Conservation (phyloP, 2,888 invertebrate species). For the Megaustenia siamemsis region DNA sequence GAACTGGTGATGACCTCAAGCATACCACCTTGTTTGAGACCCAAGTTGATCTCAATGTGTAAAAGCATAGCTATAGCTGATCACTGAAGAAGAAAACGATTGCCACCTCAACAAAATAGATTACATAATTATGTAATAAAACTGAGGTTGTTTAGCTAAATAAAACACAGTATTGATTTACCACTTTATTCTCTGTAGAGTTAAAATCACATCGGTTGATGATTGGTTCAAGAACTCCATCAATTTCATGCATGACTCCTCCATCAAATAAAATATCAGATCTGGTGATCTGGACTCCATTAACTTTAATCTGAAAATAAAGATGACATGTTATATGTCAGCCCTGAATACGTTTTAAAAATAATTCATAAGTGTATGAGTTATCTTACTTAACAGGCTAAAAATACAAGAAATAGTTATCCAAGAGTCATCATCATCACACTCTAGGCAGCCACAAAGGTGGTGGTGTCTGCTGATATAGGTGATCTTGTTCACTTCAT, state of each 20-base stretch:
- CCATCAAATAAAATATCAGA: constrained; percentile 67
- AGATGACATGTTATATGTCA: no score
- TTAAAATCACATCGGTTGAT: constrained; percentile 65
- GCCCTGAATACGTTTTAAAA: no score
- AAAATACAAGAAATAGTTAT: no score
- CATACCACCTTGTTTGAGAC: no score
- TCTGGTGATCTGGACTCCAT: constrained; percentile 61
- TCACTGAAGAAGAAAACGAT: not conserved
- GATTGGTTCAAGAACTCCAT: constrained; percentile 64
- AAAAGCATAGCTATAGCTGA: not conserved
- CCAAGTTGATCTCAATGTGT: no score
- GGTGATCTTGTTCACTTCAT: no score
- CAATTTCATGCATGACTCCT: constrained; percentile 70
- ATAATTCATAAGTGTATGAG: no score
- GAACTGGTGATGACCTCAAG: no score
- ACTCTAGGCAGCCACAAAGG: no score
- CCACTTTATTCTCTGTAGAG: constrained; percentile 57
- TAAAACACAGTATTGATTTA: constrained; percentile 56
- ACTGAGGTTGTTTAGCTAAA: not conserved
- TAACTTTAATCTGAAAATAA: constrained; percentile 64
- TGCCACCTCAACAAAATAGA: not conserved
- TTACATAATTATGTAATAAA: not conserved
- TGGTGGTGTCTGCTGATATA: no score
- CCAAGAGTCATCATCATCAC: no score
- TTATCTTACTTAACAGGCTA: no score